Evolutionary conservation across 2,797 vertebrate genomes (phyloP).

Genomic region (Lacerta viridis): DNA sequence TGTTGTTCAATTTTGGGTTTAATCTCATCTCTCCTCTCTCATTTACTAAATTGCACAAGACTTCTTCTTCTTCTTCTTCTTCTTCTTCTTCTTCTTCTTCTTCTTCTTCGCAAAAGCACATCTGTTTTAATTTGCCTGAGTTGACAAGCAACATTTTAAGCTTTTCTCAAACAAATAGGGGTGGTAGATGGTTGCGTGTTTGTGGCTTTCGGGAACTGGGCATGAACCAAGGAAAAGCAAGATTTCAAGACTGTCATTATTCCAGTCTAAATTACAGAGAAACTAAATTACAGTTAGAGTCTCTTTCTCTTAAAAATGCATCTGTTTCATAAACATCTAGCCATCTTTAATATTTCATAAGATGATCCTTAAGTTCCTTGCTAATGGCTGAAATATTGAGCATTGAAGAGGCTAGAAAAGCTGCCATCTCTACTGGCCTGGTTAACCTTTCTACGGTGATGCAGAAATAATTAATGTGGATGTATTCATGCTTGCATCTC

Average conservation of each 20-base stretch:
- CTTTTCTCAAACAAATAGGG: constrained; percentile 53
- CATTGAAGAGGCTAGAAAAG: background rate
- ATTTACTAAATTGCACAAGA: background rate
- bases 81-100: background rate
- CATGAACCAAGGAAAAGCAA: constrained; percentile 46
- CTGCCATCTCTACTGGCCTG: background rate
- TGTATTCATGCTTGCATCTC: constrained; percentile 1
- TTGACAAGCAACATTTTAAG: constrained; percentile 40
- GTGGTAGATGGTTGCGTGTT: constrained; percentile 53
- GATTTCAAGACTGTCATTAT: constrained; percentile 49
- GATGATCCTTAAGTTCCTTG: constrained; percentile 50
- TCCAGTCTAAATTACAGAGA: constrained; percentile 44
- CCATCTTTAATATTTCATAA: constrained; percentile 46
- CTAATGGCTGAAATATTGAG: background rate
- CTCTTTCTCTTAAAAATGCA: constrained; percentile 32
- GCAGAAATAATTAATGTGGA: constrained; percentile 25
- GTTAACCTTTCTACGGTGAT: background rate
- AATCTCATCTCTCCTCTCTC: background rate
- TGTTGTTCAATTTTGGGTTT: background rate
- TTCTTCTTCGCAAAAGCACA: constrained; percentile 14
- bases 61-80: background rate
- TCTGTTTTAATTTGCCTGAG: constrained; percentile 49
- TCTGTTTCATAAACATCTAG: constrained; percentile 26
- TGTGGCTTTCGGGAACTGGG: constrained; percentile 59
- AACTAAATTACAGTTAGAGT: background rate